Evolutionary conservation across 2,113 vertebrate genomes (phyloP).

Genomic region (Acrocephalus arundinaceus): DNA sequence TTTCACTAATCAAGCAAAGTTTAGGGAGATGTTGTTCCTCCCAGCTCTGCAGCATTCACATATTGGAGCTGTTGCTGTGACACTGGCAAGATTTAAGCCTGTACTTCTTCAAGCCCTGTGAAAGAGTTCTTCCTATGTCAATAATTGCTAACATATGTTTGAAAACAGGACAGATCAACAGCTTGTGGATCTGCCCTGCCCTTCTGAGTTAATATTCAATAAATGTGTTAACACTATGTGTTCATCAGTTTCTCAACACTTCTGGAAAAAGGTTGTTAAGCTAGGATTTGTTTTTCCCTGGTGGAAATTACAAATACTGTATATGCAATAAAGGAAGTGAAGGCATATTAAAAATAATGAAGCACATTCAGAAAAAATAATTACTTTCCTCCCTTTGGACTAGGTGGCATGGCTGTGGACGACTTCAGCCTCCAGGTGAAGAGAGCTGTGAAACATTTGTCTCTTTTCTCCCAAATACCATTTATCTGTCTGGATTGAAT

Average conservation of each 20-base stretch:
- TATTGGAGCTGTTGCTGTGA: background rate
- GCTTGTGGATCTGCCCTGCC: conserved; percentile 51
- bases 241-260: conserved; percentile 58
- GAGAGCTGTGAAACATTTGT: background rate
- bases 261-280: conserved; percentile 50
- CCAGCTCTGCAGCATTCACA: background rate
- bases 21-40: background rate
- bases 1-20: background rate
- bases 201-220: conserved; percentile 61
- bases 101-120: background rate
- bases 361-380: background rate
- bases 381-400: background rate
- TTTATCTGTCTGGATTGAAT: conserved; percentile 36
- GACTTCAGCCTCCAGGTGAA: conserved; percentile 28
- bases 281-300: conserved; percentile 50
- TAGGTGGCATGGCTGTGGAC: background rate
- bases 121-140: conserved; percentile 58
- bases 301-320: conserved; percentile 49
- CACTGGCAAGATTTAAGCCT: conserved; percentile 10
- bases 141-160: conserved; percentile 74
- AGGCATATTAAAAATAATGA: background rate
- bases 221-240: conserved; percentile 45
- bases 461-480: background rate
- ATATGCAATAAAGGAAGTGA: conserved; percentile 54
- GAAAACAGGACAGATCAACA: conserved; percentile 46